These are phyloP conservation scores for Polymixis lichenea DNA, from an alignment of 2,888 invertebrate genomes.

Conservation along the genomic window DNA sequence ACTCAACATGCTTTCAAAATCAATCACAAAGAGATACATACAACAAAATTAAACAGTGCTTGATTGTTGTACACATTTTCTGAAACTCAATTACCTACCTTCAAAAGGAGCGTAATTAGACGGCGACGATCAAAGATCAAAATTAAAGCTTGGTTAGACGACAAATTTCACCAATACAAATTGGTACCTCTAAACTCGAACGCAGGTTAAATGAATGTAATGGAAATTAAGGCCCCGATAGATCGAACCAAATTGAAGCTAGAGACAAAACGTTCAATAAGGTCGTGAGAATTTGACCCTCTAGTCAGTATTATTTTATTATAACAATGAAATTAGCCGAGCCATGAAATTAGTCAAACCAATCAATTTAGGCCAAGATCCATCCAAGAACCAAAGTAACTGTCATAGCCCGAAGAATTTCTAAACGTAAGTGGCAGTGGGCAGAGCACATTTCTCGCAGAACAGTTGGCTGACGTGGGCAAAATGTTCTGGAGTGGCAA, in stretches of 20 bases:
- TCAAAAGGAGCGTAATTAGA: constrained; percentile 44
- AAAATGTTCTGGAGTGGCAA: too few relatives aligned
- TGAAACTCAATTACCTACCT: constrained; percentile 30
- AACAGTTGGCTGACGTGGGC: too few relatives aligned
- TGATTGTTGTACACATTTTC: constrained; percentile 21
- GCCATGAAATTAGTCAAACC: background rate
- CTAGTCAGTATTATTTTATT: constrained; percentile 12
- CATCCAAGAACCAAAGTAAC: too few relatives aligned
- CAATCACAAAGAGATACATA: background rate
- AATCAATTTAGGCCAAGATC: background rate
- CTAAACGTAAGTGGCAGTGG: too few relatives aligned
- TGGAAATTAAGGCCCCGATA: constrained; percentile 51
- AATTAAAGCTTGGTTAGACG: constrained; percentile 45
- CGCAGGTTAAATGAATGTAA: constrained; percentile 56
- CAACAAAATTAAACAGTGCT: too few relatives aligned
- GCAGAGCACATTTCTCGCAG: too few relatives aligned
- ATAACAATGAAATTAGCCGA: constrained; percentile 36
- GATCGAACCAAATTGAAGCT: constrained; percentile 44
- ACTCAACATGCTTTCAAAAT: background rate
- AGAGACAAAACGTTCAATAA: constrained; percentile 42
- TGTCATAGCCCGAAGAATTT: too few relatives aligned
- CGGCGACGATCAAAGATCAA: constrained; percentile 38
- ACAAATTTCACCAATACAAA: constrained; percentile 47
- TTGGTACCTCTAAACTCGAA: constrained; percentile 44
- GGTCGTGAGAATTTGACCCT: constrained; percentile 9